phyloP scores from a whole-genome alignment of 2,797 vertebrate species.

The Emys orbicularis region DNA sequence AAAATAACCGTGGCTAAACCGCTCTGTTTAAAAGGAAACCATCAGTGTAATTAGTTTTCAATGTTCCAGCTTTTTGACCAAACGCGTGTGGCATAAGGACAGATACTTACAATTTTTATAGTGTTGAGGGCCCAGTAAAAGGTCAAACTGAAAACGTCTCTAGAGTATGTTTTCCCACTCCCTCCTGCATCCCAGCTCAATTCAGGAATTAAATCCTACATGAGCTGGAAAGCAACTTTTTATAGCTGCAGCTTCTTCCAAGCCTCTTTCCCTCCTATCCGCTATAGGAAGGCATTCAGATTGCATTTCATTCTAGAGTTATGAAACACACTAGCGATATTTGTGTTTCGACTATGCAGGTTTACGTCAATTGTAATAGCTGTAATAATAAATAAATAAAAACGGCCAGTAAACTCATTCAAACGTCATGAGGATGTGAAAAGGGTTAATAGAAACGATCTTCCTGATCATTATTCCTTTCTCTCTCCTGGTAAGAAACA shows the following conservation, averaged over 20 bases:
- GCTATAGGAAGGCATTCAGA: neutral
- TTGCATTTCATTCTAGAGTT: neutral
- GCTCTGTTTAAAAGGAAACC: neutral
- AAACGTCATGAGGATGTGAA: conserved; percentile 20
- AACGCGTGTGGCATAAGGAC: neutral
- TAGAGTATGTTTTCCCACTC: neutral
- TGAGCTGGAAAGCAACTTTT: conserved; percentile 54
- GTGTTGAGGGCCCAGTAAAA: neutral
- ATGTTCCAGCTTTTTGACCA: neutral
- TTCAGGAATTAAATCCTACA: neutral
- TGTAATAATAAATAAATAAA: neutral
- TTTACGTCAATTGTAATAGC: neutral
- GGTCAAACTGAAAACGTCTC: neutral
- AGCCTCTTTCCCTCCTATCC: neutral
- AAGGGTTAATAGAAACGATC: conserved; percentile 60
- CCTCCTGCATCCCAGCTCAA: neutral
- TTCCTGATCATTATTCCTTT: conserved; percentile 44
- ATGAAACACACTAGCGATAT: neutral
- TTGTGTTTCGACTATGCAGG: neutral
- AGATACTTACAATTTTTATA: neutral
- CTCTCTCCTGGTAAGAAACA: neutral
- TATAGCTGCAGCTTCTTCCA: neutral
- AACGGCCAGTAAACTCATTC: neutral
- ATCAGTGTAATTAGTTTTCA: neutral
- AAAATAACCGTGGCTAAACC: neutral